Evolutionary conservation across 2,113 vertebrate species (phyloP), one percentile per base, ranked within the genome.

Genomic region (Regulus satrapa): DNA sequence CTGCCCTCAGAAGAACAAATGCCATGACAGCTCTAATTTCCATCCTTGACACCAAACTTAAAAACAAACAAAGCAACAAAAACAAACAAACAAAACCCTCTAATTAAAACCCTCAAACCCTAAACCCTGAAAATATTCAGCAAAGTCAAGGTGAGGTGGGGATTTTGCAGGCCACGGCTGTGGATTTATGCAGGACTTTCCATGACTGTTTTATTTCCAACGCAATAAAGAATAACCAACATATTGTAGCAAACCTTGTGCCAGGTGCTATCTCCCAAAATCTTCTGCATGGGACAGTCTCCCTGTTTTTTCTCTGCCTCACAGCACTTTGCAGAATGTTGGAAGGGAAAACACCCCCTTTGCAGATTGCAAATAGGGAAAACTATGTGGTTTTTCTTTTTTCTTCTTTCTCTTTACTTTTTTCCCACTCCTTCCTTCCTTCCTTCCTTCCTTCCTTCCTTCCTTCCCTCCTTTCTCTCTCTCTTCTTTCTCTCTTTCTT

Each of bases 121-220:
- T 40, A 82, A 77, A 38, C 78, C 87, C 88, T 77, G 68, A 67
- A 77, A 88, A 88, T 45, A 94, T 92, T 94, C 93, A 45, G 85
- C 95, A 91, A 96, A 97, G 90, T 34, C 72, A 58, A 77, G 56
- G 48, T 10, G 48, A 88, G 88, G 92, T 15, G 4, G 92, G 87
- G 90, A 84, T 67, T 83, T 59, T 74, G 43, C 95, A 96, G 94
- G 94, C 28, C 63, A 63, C 5, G 77, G 83, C 93, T 97, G 95
- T 86, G 90, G 75, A 88, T 95, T 95, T 92, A 94, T 96, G 96
- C 96, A 96, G 93, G 93, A 90, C 66, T 96, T 90, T 52, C 71
- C 68, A 95, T 67, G 96, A 97, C 96, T 96, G 96, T 97, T 97
- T 79, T 93, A 94, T 92, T 96, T 94, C 93, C 95, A 96, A 96